phyloP scores from a whole-genome alignment of 2,888 invertebrate genomes.

The Andricus quercusramuli region DNA sequence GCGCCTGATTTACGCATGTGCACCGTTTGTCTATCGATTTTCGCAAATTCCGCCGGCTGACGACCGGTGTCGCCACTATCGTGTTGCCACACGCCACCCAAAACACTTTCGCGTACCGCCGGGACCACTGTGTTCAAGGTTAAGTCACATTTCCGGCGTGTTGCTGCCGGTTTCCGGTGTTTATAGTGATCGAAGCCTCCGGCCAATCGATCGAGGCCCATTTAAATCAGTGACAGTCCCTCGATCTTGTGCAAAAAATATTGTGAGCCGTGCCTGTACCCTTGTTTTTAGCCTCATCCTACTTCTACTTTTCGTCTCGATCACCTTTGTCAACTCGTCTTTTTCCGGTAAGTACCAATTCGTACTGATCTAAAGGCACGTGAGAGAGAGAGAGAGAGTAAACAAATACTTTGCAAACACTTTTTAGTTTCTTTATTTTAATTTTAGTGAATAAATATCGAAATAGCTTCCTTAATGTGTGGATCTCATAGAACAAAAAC shows the following conservation, averaged over 20 bases:
- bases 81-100: constrained; percentile 68
- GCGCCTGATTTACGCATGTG: constrained; percentile 69
- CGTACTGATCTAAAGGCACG: not conserved
- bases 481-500: constrained; percentile 1
- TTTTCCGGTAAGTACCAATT: not conserved
- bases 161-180: constrained; percentile 58
- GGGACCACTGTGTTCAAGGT: constrained; percentile 76
- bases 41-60: constrained; percentile 65
- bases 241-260: constrained; percentile 32
- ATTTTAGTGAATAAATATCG: not conserved
- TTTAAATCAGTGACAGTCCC: not conserved
- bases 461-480: not conserved
- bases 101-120: constrained; percentile 76
- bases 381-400: not conserved
- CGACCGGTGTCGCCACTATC: constrained; percentile 69
- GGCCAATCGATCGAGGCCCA: constrained; percentile 27
- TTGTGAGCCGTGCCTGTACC: constrained; percentile 8
- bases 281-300: constrained; percentile 33
- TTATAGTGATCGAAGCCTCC: constrained; percentile 43
- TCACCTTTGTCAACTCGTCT: constrained; percentile 9
- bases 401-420: not conserved
- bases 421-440: not conserved
- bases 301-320: not conserved
- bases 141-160: constrained; percentile 70
- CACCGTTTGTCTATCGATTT: constrained; percentile 73